These are phyloP conservation scores for Watsonalla cultraria DNA, from an alignment of 2,888 invertebrate species.

Conservation along the genomic window DNA sequence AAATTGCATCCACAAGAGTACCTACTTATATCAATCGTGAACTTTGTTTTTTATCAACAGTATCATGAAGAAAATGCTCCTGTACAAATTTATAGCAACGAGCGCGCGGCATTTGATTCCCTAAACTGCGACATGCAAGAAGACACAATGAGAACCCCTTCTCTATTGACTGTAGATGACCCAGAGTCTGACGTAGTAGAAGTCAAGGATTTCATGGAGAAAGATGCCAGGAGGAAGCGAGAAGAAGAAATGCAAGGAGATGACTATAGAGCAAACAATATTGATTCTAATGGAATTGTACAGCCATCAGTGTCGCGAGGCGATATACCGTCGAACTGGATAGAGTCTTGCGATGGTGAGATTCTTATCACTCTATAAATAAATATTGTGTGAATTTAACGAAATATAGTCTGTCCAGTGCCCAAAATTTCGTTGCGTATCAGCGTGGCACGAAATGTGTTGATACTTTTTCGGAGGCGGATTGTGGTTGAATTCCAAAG, in stretches of 20 bases:
- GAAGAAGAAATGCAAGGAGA: slow-evolving; percentile 67
- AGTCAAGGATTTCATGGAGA: slow-evolving; percentile 55
- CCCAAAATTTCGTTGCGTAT: no score
- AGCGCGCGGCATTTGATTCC: slow-evolving; percentile 69
- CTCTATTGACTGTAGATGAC: slow-evolving; percentile 41
- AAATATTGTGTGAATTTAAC: no score
- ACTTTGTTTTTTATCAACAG: slow-evolving; percentile 43
- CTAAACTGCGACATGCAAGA: slow-evolving; percentile 62
- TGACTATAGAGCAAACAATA: slow-evolving; percentile 56
- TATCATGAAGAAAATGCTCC: slow-evolving; percentile 79
- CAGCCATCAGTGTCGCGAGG: slow-evolving; percentile 46
- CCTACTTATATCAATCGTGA: no score
- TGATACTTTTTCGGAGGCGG: no score
- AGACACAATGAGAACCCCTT: slow-evolving; percentile 40
- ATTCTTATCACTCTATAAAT: no score
- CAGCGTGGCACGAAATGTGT: no score
- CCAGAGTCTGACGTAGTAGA: slow-evolving; percentile 54
- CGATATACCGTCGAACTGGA: slow-evolving; percentile 62
- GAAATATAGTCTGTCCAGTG: no score
- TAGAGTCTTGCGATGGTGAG: slow-evolving; percentile 71
- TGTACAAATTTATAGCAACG: slow-evolving; percentile 72
- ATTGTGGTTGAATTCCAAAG: no score
- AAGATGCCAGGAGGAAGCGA: slow-evolving; percentile 51
- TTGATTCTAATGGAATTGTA: slow-evolving; percentile 43
- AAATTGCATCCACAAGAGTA: neutral